These are phyloP conservation scores for Antheraea pernyi DNA, from an alignment of 1,140 invertebrate genomes.

Conservation along the genomic window DNA sequence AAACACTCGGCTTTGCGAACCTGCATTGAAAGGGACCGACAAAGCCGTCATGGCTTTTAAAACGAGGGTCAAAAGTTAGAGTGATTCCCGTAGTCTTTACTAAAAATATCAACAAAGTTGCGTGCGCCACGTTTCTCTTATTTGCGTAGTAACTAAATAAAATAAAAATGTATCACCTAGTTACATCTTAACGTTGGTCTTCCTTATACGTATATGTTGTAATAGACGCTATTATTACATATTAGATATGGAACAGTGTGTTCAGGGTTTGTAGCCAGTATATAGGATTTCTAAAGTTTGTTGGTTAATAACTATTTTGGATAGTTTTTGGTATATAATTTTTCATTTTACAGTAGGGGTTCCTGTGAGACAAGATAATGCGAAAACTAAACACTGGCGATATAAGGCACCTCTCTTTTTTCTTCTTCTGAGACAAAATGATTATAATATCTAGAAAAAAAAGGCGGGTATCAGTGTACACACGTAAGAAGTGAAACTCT, in stretches of 20 bases:
- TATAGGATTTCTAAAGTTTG: not conserved
- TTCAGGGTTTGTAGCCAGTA: not conserved
- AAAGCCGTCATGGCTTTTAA: slow-evolving; percentile 21
- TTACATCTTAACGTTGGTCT: not conserved
- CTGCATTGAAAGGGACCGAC: slow-evolving; percentile 28
- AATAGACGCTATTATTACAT: not conserved
- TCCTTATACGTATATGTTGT: not conserved
- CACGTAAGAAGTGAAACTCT: too few relatives aligned
- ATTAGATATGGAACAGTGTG: not conserved
- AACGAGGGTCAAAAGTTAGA: slow-evolving; percentile 7
- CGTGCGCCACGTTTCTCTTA: not conserved
- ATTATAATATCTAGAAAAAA: too few relatives aligned
- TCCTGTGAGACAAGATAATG: too few relatives aligned
- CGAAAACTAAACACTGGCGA: too few relatives aligned
- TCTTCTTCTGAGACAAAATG: too few relatives aligned
- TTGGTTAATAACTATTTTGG: too few relatives aligned
- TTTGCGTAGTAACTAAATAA: not conserved
- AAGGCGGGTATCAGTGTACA: too few relatives aligned
- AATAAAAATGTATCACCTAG: not conserved
- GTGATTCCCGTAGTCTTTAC: not conserved
- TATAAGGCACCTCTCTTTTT: too few relatives aligned
- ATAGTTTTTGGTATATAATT: too few relatives aligned
- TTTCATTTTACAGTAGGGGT: too few relatives aligned
- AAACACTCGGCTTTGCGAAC: slow-evolving; percentile 20
- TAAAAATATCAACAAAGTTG: not conserved